Base-by-base conservation (phyloP, 2,113 vertebrate genomes). In the Polypterus bichir region DNA sequence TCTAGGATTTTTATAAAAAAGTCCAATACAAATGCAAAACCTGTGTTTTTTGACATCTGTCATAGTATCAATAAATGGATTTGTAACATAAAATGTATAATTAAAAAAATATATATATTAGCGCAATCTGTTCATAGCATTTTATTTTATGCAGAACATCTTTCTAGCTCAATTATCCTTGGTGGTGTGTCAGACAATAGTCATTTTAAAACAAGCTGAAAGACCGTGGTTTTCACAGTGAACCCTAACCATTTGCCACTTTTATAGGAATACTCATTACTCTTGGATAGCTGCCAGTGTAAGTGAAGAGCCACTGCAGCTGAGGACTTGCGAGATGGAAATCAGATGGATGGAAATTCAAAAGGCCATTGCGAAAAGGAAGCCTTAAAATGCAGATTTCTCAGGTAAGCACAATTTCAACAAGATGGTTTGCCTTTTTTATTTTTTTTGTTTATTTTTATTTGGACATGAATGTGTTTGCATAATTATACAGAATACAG, bases 331-430 rank as follows among this genome's bases (percentile, higher is more conserved):
- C 57, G 65, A 8, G 61, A 72, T 69, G 72, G 72, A 53, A 63
- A 63, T 63, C 64, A 62, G 55, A 62, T 52, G 65, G 58, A 51
- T 4, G 46, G 59, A 60, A 48, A 61, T 52, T 67, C 62, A 68
- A 52, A 49, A 66, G 70, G 66, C 56, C 54, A 52, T 57, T 52
- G 66, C 58, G 44, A 47, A 51, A 66, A 47, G 46, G 46, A 56
- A 56, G 4, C 57, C 9, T 49, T 61, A 44, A 54, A 63, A 59
- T 55, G 64, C 63, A 11, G 47, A 58, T 61, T 57, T 48, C 58
- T 49, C 69, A 76, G 74, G 74, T 76, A 69, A 67, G 74, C 64
- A 64, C 61, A 57, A 53, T 61, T 57, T 58, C 44, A 62, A 44
- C 57, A 63, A 66, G 65, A 52, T 47, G 27, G 47, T 52, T 64